phyloP scores from a whole-genome alignment of 2,888 invertebrate species.

The Vannuccia rotundouncinata region DNA sequence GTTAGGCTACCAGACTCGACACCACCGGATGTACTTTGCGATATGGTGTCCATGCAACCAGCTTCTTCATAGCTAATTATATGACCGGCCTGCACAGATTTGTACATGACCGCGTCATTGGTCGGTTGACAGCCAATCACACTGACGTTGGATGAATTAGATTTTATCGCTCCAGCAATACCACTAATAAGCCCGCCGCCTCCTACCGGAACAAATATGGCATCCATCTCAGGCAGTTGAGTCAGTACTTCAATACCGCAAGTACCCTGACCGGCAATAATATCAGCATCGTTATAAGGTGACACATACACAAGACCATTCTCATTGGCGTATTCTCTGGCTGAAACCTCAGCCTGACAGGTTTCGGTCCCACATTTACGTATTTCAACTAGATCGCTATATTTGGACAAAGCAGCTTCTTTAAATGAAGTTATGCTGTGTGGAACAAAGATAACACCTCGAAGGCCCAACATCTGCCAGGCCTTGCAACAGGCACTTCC shows the following conservation, averaged over 20 bases:
- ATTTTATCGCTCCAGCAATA: constrained; percentile 45
- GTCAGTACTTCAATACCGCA: constrained; percentile 45
- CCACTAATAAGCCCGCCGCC: constrained; percentile 47
- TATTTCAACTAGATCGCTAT: constrained; percentile 42
- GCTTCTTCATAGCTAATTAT: constrained; percentile 38
- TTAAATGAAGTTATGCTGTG: constrained; percentile 42
- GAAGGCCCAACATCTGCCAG: constrained; percentile 41
- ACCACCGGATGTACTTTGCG: background rate
- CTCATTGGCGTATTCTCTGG: constrained; percentile 43
- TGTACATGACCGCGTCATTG: constrained; percentile 46
- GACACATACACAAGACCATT: constrained; percentile 43
- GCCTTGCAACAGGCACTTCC: constrained; percentile 45
- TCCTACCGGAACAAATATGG: constrained; percentile 45
- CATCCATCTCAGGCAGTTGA: constrained; percentile 44
- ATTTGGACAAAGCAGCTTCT: constrained; percentile 37
- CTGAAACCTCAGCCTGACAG: constrained; percentile 44
- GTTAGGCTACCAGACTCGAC: background rate
- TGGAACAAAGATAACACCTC: constrained; percentile 42
- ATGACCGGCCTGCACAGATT: constrained; percentile 44
- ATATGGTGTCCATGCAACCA: background rate
- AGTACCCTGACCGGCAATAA: constrained; percentile 47
- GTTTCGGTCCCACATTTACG: constrained; percentile 44
- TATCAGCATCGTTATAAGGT: constrained; percentile 47
- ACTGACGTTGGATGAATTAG: constrained; percentile 43
- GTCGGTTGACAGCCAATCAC: constrained; percentile 46